Percentiles rank a stretch among this genome's conserved stretches.
phyloP scores from a whole-genome alignment of 2,888 invertebrate species.

The Elysia crispata region DNA sequence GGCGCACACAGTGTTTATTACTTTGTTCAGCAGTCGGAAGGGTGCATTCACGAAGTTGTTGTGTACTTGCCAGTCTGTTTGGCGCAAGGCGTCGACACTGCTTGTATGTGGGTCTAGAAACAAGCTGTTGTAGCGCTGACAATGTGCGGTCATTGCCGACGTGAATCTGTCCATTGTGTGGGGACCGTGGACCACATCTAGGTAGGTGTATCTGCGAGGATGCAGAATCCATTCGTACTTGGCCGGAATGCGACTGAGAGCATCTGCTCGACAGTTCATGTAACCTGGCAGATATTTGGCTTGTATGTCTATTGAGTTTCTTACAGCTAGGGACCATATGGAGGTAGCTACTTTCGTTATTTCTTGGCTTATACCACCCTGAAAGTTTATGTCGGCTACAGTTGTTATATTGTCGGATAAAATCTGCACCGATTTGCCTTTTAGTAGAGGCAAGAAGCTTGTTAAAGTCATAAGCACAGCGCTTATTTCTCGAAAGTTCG shows the following conservation, averaged over 20 bases:
- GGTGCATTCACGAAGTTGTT: constrained; percentile 36
- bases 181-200: constrained; percentile 22
- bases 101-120: constrained; percentile 12
- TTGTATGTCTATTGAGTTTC: neutral
- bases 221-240: constrained; percentile 18
- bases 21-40: neutral
- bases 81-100: constrained; percentile 20
- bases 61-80: constrained; percentile 14
- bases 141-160: neutral
- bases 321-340: constrained; percentile 21
- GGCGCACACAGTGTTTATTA: neutral
- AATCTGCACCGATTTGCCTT: constrained; percentile 11
- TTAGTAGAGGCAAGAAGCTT: neutral
- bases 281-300: constrained; percentile 11
- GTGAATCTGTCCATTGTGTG: constrained; percentile 35
- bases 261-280: neutral
- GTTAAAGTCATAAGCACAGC: constrained; percentile 21
- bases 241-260: neutral
- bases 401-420: constrained; percentile 29
- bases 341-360: neutral
- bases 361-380: constrained; percentile 1
- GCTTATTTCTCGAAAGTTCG: constrained; percentile 22
- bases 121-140: constrained; percentile 19
- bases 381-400: constrained; percentile 11
- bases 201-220: neutral